Evolutionary conservation across 2,888 invertebrate species (phyloP).

Genomic region (Coenonympha arcania): DNA sequence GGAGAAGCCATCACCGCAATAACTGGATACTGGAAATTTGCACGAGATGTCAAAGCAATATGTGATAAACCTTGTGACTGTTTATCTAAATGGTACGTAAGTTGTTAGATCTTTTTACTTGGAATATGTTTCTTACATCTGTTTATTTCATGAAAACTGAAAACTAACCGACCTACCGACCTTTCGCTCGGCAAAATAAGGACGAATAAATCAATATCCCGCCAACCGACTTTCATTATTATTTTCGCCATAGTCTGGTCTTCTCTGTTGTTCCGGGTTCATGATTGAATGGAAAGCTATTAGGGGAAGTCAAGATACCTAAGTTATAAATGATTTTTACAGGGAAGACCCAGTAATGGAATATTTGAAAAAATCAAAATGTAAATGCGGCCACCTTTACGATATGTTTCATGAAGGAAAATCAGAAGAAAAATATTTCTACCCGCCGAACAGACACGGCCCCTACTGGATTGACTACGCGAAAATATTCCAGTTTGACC

Average conservation of each 20-base stretch:
- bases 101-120: background rate
- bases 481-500: conserved; percentile 55
- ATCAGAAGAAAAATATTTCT: conserved; percentile 48
- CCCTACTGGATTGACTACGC: conserved; percentile 51
- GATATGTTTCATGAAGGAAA: conserved; percentile 46
- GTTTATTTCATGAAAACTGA: too few species aligned
- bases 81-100: conserved; percentile 47
- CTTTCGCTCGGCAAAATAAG: too few species aligned
- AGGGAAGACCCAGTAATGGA: conserved; percentile 50
- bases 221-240: too few species aligned
- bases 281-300: too few species aligned
- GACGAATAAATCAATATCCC: too few species aligned
- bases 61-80: conserved; percentile 54
- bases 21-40: conserved; percentile 48
- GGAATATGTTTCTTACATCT: background rate
- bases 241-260: too few species aligned
- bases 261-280: too few species aligned
- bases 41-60: conserved; percentile 33
- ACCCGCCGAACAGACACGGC: conserved; percentile 44
- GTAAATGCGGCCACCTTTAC: conserved; percentile 58
- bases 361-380: conserved; percentile 46
- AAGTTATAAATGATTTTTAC: too few species aligned
- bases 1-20: conserved; percentile 38
- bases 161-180: background rate
- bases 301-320: too few species aligned